Base-by-base conservation (phyloP, 2,888 invertebrate genomes). In the Ormyrus rosae region DNA sequence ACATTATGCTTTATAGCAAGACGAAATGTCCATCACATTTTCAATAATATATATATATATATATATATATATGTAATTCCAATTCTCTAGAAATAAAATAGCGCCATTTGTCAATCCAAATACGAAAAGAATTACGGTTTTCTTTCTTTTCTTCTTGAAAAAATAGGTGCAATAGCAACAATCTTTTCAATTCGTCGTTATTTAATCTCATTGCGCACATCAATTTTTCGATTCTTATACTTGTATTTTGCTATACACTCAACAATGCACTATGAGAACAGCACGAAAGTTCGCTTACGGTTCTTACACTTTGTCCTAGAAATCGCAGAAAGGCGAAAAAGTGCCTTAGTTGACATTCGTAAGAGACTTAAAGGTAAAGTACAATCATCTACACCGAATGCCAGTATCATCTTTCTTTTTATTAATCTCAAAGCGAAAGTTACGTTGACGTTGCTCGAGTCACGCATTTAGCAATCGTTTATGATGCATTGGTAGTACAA, bases 11-110 rank as follows among this genome's bases (percentile, higher is more conserved):
- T 53, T 72, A 72, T 80, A 63, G 69, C 48, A 58, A 65, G 89
- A 88, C 88, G 89, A 89, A 89, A 88, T 88, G 89, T 89, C 88
- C 88, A 88, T 89, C 84, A 81, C 83, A 81, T 84, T 76, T 83
- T 76, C 78, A 83, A 83, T 84, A 86, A 84, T 85, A 86, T 84
- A 84, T 81, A 83, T 83, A 82, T 73, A 74, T 77, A 80, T 83
- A 82, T 82, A 81, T 83, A 46, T 64, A 78, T 61, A 65, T 68
- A 77, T 56, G 0, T 56, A 11, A 78, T 78, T 79, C 81, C 82
- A 82, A 74, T 67, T 87, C 85, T 86, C 77, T 75, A 78, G 72
- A 81, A 81, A 81, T 76, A 72, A 81, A 71, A 48, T 74, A 75
- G 75, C 56, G 71, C 75, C 74, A 55, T 78, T 60, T 74, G 75